Conservation (phyloP, 2,797 vertebrate species). For the Thripadectes ignobilis region DNA sequence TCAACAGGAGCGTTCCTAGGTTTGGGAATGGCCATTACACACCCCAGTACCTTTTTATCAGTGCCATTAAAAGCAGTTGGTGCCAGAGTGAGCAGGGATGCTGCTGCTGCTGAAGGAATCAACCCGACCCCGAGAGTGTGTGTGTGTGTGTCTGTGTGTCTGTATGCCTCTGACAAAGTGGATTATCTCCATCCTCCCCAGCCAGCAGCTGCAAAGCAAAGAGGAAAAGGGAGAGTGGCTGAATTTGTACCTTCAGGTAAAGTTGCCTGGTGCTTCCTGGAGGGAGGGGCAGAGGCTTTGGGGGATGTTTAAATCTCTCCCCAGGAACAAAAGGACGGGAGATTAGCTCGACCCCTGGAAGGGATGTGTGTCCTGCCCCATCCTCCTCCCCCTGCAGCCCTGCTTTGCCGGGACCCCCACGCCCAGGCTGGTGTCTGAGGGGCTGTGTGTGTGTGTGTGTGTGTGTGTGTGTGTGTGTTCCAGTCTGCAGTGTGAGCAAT, state of each 20-base stretch:
- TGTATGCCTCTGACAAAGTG: not conserved
- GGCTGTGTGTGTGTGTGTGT: not conserved
- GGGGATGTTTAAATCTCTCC: constrained; percentile 11
- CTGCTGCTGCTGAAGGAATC: not conserved
- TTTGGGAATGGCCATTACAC: not conserved
- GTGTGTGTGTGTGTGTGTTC: constrained; percentile 12
- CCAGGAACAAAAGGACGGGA: constrained; percentile 25
- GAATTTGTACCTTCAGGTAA: constrained; percentile 55
- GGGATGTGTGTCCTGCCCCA: not conserved
- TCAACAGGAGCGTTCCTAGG: not conserved
- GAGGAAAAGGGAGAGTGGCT: constrained; percentile 58
- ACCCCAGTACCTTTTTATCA: not conserved
- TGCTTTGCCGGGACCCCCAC: not conserved
- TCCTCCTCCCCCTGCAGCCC: not conserved
- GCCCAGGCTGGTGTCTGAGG: not conserved
- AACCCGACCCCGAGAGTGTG: not conserved
- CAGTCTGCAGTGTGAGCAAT: constrained; percentile 48
- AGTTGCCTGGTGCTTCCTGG: constrained; percentile 37
- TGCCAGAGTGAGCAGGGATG: not conserved
- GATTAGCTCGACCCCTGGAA: not conserved
- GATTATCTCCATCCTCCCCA: constrained; percentile 46
- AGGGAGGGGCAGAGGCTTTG: constrained; percentile 44
- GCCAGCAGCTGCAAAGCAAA: constrained; percentile 16
- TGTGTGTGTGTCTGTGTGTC: not conserved
- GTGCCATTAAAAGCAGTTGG: not conserved